These are phyloP conservation scores for Augiades crinisus DNA, from an alignment of 2,888 invertebrate genomes.

Conservation along the genomic window DNA sequence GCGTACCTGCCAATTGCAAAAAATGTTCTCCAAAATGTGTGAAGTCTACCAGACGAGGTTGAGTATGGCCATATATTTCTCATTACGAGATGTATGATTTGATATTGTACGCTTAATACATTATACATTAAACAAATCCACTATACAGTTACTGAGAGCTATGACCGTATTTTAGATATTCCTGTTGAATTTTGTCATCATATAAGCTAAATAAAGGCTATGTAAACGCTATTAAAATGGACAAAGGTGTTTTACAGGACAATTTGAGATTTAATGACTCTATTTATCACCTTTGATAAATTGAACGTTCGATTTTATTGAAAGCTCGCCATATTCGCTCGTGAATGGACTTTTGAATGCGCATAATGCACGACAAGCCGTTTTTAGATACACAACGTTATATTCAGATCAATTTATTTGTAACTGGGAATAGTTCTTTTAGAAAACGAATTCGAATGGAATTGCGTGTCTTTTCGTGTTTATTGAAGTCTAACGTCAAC, in stretches of 20 bases:
- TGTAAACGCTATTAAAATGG: neutral
- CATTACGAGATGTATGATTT: too few species aligned
- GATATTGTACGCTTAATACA: too few species aligned
- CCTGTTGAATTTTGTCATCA: too few species aligned
- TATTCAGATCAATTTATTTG: too few species aligned
- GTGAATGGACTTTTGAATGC: constrained; percentile 9
- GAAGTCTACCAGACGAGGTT: too few species aligned
- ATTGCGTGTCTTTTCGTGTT: neutral
- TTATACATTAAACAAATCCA: too few species aligned
- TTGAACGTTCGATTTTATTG: constrained; percentile 18
- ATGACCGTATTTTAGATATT: too few species aligned
- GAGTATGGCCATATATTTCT: too few species aligned
- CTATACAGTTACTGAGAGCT: too few species aligned
- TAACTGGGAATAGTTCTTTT: neutral
- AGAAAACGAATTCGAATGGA: neutral
- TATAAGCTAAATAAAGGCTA: neutral
- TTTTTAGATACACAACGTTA: too few species aligned
- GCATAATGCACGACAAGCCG: neutral
- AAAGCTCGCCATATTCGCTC: constrained; percentile 15
- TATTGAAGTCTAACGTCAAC: neutral
- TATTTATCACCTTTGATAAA: constrained; percentile 8
- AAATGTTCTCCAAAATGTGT: too few species aligned
- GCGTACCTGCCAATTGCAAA: too few species aligned
- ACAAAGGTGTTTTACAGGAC: neutral
- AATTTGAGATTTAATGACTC: constrained; percentile 10